These are phyloP conservation scores for Troides aeacus DNA, from an alignment of 2,888 invertebrate species.

Conservation along the genomic window DNA sequence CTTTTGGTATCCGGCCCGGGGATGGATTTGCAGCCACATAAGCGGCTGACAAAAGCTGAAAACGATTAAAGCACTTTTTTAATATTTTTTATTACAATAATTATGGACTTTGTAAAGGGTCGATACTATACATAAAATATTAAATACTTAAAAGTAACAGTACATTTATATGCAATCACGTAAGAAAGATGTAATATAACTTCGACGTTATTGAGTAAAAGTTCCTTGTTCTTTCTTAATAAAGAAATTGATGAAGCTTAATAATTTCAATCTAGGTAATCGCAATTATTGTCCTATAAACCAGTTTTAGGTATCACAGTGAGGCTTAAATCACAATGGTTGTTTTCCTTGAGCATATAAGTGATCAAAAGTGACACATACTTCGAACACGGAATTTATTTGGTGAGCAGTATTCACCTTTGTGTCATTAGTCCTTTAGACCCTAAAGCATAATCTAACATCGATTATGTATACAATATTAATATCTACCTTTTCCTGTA, in stretches of 20 bases:
- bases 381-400: neutral
- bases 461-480: no score
- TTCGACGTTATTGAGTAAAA: neutral
- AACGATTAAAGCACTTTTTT: constrained; percentile 18
- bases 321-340: constrained; percentile 56
- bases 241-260: neutral
- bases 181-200: neutral
- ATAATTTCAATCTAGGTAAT: constrained; percentile 31
- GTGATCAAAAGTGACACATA: constrained; percentile 27
- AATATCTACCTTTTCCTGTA: no score
- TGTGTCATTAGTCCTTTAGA: neutral
- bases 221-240: neutral
- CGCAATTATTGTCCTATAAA: constrained; percentile 41
- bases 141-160: no score
- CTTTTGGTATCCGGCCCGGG: constrained; percentile 84
- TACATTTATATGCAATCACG: neutral
- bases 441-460: neutral
- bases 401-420: neutral
- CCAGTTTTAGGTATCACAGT: constrained; percentile 57
- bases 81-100: neutral
- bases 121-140: no score
- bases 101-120: neutral
- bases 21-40: constrained; percentile 54
- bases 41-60: constrained; percentile 57
- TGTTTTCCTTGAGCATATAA: constrained; percentile 61